Percentiles rank a stretch among this genome's conserved stretches.
These are phyloP conservation scores for Celastrina argiolus DNA, from an alignment of 2,888 invertebrate genomes.

Conservation along the genomic window DNA sequence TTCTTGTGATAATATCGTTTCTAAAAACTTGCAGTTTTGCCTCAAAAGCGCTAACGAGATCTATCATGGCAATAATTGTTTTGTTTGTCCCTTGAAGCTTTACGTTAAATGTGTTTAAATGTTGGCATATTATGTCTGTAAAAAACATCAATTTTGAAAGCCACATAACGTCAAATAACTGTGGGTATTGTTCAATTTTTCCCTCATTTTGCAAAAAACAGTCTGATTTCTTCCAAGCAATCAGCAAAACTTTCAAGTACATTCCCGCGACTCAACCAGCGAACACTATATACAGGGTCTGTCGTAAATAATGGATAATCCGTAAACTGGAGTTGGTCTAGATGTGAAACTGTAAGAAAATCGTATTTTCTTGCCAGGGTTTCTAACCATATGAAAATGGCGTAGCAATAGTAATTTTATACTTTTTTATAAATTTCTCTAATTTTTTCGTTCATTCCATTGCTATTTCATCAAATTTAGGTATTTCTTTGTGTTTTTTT, in stretches of 20 bases:
- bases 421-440: too few species aligned
- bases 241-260: slow-evolving; percentile 41
- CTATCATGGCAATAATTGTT: slow-evolving; percentile 31
- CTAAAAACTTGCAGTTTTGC: slow-evolving; percentile 32
- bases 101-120: slow-evolving; percentile 34
- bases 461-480: too few species aligned
- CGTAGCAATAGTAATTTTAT: too few species aligned
- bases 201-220: slow-evolving; percentile 36
- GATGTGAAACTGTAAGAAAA: too few species aligned
- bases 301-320: too few species aligned
- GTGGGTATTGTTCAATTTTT: slow-evolving; percentile 33
- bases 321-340: too few species aligned
- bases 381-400: too few species aligned
- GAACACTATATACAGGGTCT: too few species aligned
- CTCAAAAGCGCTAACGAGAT: slow-evolving; percentile 32
- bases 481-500: too few species aligned
- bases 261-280: neutral
- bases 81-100: slow-evolving; percentile 37
- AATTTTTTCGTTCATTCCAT: too few species aligned
- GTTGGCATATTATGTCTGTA: slow-evolving; percentile 37
- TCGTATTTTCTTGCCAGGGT: too few species aligned
- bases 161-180: slow-evolving; percentile 30
- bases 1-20: slow-evolving; percentile 32
- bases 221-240: slow-evolving; percentile 38
- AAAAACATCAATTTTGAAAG: slow-evolving; percentile 40